Evolutionary conservation across 1,140 invertebrate genomes (phyloP).

Genomic region (Thaumatotibia leucotreta): DNA sequence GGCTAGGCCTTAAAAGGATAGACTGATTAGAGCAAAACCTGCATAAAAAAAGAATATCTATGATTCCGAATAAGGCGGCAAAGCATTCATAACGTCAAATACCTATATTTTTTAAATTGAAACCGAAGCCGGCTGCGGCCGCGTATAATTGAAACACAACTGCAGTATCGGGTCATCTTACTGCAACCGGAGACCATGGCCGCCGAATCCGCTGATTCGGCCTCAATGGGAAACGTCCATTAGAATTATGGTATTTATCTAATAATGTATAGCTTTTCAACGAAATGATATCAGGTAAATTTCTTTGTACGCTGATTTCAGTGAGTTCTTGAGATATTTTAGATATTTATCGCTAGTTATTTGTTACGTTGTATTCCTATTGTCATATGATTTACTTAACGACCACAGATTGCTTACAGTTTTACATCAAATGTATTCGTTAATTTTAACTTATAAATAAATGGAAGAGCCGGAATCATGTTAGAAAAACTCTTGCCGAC

Average conservation of each 20-base stretch:
- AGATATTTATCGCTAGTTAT: not conserved
- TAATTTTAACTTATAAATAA: no score
- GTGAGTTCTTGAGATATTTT: not conserved
- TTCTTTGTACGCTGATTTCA: not conserved
- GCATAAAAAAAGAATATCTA: not conserved
- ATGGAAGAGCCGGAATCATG: no score
- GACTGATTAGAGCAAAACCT: not conserved
- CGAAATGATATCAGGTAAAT: not conserved
- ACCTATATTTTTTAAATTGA: not conserved
- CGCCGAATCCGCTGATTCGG: not conserved
- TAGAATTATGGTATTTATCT: constrained; percentile 7
- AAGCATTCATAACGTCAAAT: not conserved
- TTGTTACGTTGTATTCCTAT: not conserved
- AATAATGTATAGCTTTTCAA: not conserved
- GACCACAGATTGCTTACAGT: no score
- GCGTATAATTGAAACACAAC: constrained; percentile 7
- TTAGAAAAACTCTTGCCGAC: no score
- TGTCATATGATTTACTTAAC: not conserved
- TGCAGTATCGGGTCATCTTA: constrained; percentile 8
- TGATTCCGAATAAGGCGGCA: not conserved
- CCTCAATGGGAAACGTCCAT: constrained; percentile 5
- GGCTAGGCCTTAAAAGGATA: no score
- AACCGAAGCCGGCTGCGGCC: not conserved
- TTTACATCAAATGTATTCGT: no score
- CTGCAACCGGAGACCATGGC: not conserved